phyloP scores from a whole-genome alignment of 2,797 vertebrate genomes.

The Macroramphosus scolopax region DNA sequence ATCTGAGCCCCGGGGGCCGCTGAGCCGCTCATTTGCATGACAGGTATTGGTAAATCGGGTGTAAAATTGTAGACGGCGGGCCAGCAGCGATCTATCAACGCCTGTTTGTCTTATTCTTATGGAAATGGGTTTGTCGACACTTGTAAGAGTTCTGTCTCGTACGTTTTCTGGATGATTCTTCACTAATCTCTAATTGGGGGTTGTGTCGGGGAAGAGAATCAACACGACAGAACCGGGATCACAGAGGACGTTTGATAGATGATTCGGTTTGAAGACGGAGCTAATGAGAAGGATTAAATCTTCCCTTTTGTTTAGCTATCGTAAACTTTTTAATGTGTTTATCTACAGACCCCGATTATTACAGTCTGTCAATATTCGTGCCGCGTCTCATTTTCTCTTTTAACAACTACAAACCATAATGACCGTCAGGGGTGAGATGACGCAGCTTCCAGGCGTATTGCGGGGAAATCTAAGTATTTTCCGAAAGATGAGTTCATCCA shows the following conservation, averaged over 20 bases:
- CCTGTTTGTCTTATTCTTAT: slow-evolving; percentile 30
- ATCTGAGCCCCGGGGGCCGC: slow-evolving; percentile 42
- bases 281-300: slow-evolving; percentile 32
- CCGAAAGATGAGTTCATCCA: slow-evolving; percentile 31
- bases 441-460: slow-evolving; percentile 12
- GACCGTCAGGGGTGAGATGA: neutral
- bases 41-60: slow-evolving; percentile 61
- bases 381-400: no score
- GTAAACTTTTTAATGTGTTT: slow-evolving; percentile 13
- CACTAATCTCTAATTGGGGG: slow-evolving; percentile 41
- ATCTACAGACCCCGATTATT: no score
- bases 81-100: slow-evolving; percentile 30
- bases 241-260: slow-evolving; percentile 20
- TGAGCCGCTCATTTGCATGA: slow-evolving; percentile 59
- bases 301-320: slow-evolving; percentile 3
- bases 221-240: slow-evolving; percentile 21
- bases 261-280: slow-evolving; percentile 16
- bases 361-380: no score
- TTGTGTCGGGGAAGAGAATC: slow-evolving; percentile 25
- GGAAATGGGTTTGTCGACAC: slow-evolving; percentile 26
- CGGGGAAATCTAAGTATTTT: slow-evolving; percentile 9
- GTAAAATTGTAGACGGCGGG: slow-evolving; percentile 24
- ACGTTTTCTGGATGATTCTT: slow-evolving; percentile 25
- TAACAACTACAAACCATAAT: slow-evolving; percentile 3
- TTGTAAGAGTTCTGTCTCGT: slow-evolving; percentile 25